Base-by-base conservation (phyloP, 1,140 invertebrate species). In the Andrena cerasifolii region DNA sequence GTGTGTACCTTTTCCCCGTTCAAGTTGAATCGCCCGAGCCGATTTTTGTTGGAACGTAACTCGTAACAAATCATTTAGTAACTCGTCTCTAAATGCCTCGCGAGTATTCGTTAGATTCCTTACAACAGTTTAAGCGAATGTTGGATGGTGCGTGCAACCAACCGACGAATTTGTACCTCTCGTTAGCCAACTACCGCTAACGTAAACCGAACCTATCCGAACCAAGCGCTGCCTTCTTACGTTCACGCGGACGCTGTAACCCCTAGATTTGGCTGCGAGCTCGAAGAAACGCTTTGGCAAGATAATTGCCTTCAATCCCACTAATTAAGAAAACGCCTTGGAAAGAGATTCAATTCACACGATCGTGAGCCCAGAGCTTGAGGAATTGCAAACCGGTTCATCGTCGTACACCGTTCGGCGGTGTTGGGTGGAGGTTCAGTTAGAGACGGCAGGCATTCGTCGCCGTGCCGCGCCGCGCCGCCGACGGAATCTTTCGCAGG, bases 171-270 rank as follows among this genome's bases (percentile, higher is more conserved):
- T 89, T 91, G 78, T 86, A 73, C 77, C 62, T 82, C 84, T 89
- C 51, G 66, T 91, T 91, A 91, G 86, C 82, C 56, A 66, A 62
- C 82, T 58, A 53, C 45, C 75, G 89, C 77, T 83, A 84, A 83
- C 66, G 26, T 28, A 31, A 47, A 58, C 12, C 40, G 1, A 54
- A 12, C 10, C 6, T 21, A 54, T 14, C 24, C 47, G 47, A 4
- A n/a, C 4, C 24, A 3, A 54, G 36, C n/a, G 10, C 10, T 3
- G 36, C 10, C 4, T 40, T 14, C 21, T 54, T 12, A 14, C 12
- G 6, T 53, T 26, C 4, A 10, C 49, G 5, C 28, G 5, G 4
- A 58, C 4, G 0, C 8, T 8, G 8, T 40, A 59, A n/a, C 18
- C 6, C 1, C 18, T 18, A 14, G 18, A 6, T n/a, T 40, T 10